Evolutionary conservation across 2,888 invertebrate genomes (phyloP).

Genomic region (Leptopilina myrica): DNA sequence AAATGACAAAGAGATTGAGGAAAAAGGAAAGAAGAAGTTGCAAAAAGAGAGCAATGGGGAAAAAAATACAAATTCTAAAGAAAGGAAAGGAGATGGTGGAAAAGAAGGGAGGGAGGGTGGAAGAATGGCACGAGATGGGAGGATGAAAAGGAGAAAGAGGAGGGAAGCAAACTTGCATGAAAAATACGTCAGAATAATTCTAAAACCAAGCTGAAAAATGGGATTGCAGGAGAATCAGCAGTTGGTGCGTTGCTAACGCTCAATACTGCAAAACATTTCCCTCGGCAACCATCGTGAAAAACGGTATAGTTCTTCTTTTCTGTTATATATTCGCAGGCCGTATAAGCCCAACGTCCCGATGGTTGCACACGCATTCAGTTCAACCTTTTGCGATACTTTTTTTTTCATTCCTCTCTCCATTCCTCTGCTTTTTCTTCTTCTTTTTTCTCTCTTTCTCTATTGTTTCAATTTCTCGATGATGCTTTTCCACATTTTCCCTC

Average conservation of each 20-base stretch:
- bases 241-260: conserved; percentile 55
- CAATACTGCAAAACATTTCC: conserved; percentile 68
- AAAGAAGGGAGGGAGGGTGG: conserved; percentile 21
- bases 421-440: conserved; percentile 11
- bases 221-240: conserved; percentile 35
- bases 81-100: conserved; percentile 35
- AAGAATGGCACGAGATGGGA: no score
- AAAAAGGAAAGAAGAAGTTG: conserved; percentile 28
- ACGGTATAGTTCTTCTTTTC: conserved; percentile 57
- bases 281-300: conserved; percentile 55
- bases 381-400: conserved; percentile 48
- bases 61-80: neutral
- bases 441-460: conserved; percentile 46
- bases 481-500: neutral
- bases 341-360: conserved; percentile 41
- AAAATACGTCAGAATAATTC: conserved; percentile 45
- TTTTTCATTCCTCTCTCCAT: conserved; percentile 30
- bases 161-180: conserved; percentile 40
- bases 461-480: conserved; percentile 28
- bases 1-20: conserved; percentile 35
- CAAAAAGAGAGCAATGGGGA: conserved; percentile 25
- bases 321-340: conserved; percentile 52
- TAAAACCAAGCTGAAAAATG: conserved; percentile 41
- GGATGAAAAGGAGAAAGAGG: no score
- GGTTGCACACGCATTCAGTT: conserved; percentile 32